phyloP scores from a whole-genome alignment of 2,113 vertebrate species.

The Telmatochromis sp. region DNA sequence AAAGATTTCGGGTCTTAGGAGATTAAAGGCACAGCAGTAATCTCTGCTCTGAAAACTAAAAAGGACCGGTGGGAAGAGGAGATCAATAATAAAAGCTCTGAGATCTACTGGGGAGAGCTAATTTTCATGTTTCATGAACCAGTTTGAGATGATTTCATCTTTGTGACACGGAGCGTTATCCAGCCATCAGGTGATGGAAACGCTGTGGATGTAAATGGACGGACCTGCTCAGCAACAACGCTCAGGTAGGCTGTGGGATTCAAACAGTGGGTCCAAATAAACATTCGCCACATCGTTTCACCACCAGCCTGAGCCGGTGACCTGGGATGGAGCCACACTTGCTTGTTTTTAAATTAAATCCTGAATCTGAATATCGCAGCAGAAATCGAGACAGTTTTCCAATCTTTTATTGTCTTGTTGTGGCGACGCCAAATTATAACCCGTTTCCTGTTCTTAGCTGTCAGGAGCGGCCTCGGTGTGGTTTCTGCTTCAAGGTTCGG shows the following conservation, averaged over 20 bases:
- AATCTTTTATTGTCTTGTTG: background rate
- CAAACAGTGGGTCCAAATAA: background rate
- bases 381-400: background rate
- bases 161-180: background rate
- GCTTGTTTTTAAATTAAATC: background rate
- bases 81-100: background rate
- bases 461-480: background rate
- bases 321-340: background rate
- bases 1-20: background rate
- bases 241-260: background rate
- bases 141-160: background rate
- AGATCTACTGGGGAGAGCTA: background rate
- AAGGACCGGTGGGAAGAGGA: background rate
- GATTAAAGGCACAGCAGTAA: background rate
- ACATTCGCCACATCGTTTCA: background rate
- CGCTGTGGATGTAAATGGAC: background rate
- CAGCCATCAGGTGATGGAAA: background rate
- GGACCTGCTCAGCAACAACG: background rate
- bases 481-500: background rate
- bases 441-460: background rate
- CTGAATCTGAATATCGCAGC: background rate
- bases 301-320: background rate
- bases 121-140: background rate
- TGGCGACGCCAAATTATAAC: background rate
- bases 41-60: background rate